A percentile compares a stretch with the other conserved stretches of the same genome.
Evolutionary conservation across 2,888 invertebrate species (phyloP).

Genomic region (Noctua comes): DNA sequence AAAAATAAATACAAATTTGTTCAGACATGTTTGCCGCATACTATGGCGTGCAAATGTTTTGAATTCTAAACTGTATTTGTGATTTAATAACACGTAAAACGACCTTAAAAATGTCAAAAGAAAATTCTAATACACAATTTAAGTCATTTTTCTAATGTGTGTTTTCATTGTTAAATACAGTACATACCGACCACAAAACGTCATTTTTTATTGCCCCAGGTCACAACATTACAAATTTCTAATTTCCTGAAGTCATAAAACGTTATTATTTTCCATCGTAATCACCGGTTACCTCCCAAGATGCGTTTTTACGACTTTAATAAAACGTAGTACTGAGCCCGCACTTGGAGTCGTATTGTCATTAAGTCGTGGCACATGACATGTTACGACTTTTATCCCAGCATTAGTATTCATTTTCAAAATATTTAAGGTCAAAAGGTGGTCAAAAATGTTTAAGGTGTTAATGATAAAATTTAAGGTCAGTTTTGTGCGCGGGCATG

Average conservation of each 20-base stretch:
- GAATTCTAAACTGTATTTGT: too few relatives aligned
- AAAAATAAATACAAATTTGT: too few relatives aligned
- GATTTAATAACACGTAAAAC: not conserved
- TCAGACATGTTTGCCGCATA: too few relatives aligned
- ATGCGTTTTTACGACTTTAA: slow-evolving; percentile 61
- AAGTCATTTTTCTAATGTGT: slow-evolving; percentile 13
- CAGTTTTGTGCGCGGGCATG: too few relatives aligned
- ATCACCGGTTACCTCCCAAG: slow-evolving; percentile 49
- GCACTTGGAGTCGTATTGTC: slow-evolving; percentile 44
- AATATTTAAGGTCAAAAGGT: too few relatives aligned
- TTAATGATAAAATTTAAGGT: too few relatives aligned
- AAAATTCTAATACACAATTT: slow-evolving; percentile 11
- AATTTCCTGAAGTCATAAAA: slow-evolving; percentile 64
- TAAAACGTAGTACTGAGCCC: slow-evolving; percentile 46
- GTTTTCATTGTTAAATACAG: slow-evolving; percentile 18
- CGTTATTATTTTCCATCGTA: slow-evolving; percentile 58
- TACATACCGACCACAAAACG: slow-evolving; percentile 14
- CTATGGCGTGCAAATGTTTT: too few relatives aligned
- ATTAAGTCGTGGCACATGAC: slow-evolving; percentile 34
- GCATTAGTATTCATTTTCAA: slow-evolving; percentile 35
- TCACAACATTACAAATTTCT: slow-evolving; percentile 61
- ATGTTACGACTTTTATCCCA: slow-evolving; percentile 41
- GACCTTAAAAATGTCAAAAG: not conserved
- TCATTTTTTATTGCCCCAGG: slow-evolving; percentile 52
- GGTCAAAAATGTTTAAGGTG: too few relatives aligned